These are phyloP conservation scores for Eremophila alpestris DNA, from an alignment of 2,797 vertebrate species.

Conservation along the genomic window DNA sequence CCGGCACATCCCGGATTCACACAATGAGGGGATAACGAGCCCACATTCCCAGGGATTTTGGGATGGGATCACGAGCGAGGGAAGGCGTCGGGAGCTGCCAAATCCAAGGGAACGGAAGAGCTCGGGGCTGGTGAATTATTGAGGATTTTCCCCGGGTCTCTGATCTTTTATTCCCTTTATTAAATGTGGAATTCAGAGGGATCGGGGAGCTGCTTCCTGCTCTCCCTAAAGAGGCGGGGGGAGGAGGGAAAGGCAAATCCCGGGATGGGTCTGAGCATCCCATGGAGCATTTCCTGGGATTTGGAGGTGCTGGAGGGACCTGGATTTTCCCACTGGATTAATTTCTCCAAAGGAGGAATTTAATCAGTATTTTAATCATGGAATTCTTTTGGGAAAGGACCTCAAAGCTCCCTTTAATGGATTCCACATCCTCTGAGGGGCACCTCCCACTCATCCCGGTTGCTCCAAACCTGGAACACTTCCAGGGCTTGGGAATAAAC, in stretches of 20 bases:
- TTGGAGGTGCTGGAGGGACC: not conserved
- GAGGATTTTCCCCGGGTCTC: not conserved
- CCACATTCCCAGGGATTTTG: not conserved
- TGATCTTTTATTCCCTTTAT: conserved; percentile 66
- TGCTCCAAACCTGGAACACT: not conserved
- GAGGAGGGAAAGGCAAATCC: not conserved
- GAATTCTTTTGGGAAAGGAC: not conserved
- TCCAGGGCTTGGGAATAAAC: not conserved
- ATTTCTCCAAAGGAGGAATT: not conserved
- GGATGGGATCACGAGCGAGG: rapidly evolving
- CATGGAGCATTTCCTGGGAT: rapidly evolving
- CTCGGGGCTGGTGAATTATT: conserved; percentile 40
- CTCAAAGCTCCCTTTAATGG: not conserved
- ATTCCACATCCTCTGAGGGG: not conserved
- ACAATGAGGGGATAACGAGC: not conserved
- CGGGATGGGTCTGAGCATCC: not conserved
- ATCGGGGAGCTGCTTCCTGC: not conserved
- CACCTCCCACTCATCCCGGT: not conserved
- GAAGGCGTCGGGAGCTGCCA: conserved; percentile 2
- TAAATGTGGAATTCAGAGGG: not conserved
- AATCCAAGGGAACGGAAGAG: conserved; percentile 3
- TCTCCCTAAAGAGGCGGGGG: not conserved
- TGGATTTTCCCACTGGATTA: not conserved
- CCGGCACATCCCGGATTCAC: not conserved
- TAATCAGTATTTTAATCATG: not conserved